Conservation (phyloP, 2,888 invertebrate genomes). For the Drosophila prostipennis region DNA sequence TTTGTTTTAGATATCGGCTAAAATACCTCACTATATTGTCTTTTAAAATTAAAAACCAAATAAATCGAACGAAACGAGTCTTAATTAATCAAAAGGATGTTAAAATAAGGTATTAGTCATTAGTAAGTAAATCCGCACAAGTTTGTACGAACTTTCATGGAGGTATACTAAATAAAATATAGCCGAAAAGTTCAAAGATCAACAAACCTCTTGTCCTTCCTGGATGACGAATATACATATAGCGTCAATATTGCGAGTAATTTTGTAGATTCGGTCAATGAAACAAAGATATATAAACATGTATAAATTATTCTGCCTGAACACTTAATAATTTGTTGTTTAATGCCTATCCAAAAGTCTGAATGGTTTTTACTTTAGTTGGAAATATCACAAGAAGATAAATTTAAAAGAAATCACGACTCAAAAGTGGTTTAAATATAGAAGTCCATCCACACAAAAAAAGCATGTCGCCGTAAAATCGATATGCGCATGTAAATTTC, state of each 20-base stretch:
- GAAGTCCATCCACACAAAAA: too few species aligned
- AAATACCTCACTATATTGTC: neutral
- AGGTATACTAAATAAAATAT: slow-evolving; percentile 25
- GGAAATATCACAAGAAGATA: too few species aligned
- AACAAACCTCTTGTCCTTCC: slow-evolving; percentile 88
- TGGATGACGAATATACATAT: slow-evolving; percentile 75
- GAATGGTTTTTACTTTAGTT: neutral
- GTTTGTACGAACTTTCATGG: neutral
- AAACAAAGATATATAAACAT: slow-evolving; percentile 25
- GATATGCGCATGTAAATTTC: too few species aligned
- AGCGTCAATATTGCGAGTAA: slow-evolving; percentile 28
- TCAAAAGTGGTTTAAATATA: too few species aligned
- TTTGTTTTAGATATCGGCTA: neutral
- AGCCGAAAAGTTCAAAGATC: slow-evolving; percentile 75
- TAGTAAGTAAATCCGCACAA: neutral
- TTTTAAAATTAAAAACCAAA: neutral
- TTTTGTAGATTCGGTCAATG: slow-evolving; percentile 19
- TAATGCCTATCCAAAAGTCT: neutral
- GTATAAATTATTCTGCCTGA: slow-evolving; percentile 10
- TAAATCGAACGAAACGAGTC: neutral
- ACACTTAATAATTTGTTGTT: neutral
- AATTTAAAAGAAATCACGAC: too few species aligned
- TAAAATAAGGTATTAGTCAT: slow-evolving; percentile 3
- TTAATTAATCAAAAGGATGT: slow-evolving; percentile 1
- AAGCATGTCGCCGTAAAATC: too few species aligned